Evolutionary conservation across 2,888 invertebrate genomes (phyloP), one percentile per base, ranked within the genome.

Genomic region (Orchesellides sinensis): DNA sequence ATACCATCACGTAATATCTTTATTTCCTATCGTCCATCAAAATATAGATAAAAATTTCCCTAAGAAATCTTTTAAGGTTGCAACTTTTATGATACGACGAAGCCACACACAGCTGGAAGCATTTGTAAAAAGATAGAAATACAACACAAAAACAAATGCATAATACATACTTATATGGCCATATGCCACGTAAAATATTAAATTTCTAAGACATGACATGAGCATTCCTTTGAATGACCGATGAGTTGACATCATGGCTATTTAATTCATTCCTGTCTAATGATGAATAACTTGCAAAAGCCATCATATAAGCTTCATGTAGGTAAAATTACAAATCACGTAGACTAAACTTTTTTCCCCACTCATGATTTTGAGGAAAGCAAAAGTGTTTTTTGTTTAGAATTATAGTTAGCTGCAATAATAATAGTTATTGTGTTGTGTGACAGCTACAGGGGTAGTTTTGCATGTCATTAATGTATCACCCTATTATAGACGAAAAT

Each of bases 221-320:
- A n/a, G 27, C 14, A 25, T 54, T 14, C 3, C 45, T 35, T 40
- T 65, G 65, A 61, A 77, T 68, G 77, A 68, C 68, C 77, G 68
- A 77, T 59, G 21, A 47, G 77, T 77, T 77, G 77, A 77, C 77
- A 77, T 77, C 77, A 77, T 45, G 8, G 10, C 75, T 35, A 75
- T 54, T 21, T 65, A 66, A 75, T 66, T 25, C 25, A 65, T 29
- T 17, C 54, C 25, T 19, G 12, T 3, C 25, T 35, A 40, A 49
- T 49, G 21, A 49, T 49, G 17, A 19, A 19, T 17, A 19, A 21
- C 49, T 8, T 49, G 49, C 19, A 8, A 8, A 49, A 49, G 35
- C 5, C 49, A 49, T 49, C 49, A 3, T 49, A 19, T 25, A 54
- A 54, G n/a, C 2, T n/a, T n/a, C 40, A 40, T 40, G 40, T 8